phyloP scores from a whole-genome alignment of 2,888 invertebrate species.

The Scotopteryx bipunctaria region DNA sequence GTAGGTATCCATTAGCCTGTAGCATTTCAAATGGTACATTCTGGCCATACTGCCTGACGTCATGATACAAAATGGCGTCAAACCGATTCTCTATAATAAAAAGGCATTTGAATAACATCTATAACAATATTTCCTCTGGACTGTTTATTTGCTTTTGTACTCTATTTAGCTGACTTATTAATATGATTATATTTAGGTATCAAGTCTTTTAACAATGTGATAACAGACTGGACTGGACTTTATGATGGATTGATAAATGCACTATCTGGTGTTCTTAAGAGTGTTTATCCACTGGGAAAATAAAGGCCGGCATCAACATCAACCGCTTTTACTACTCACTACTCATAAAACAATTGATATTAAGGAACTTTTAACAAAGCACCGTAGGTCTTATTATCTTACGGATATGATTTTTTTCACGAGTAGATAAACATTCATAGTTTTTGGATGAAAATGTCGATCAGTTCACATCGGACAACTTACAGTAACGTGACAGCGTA shows the following conservation, averaged over 20 bases:
- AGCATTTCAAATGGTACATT: no score
- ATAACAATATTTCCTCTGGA: constrained; percentile 13
- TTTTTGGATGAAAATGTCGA: not conserved
- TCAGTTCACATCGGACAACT: constrained; percentile 13
- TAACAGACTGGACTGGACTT: constrained; percentile 21
- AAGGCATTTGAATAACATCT: constrained; percentile 16
- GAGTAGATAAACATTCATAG: constrained; percentile 1
- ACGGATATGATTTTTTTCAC: not conserved
- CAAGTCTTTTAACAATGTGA: constrained; percentile 25
- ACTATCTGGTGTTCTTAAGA: constrained; percentile 6
- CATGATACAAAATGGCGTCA: constrained; percentile 3
- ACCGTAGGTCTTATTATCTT: not conserved
- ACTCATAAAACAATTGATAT: no score
- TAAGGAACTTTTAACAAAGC: no score
- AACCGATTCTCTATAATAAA: constrained; percentile 8
- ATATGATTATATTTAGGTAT: constrained; percentile 24
- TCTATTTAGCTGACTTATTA: constrained; percentile 21
- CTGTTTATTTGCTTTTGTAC: constrained; percentile 20
- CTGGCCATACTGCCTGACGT: no score
- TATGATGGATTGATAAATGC: constrained; percentile 18
- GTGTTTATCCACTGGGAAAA: constrained; percentile 7
- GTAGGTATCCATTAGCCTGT: no score
- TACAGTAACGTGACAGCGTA: constrained; percentile 47
- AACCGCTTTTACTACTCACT: no score
- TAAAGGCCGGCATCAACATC: no score